Evolutionary conservation across 2,113 vertebrate genomes (phyloP), one percentile per base, ranked within the genome.

Genomic region (Rhinolophus ferrumequinum): DNA sequence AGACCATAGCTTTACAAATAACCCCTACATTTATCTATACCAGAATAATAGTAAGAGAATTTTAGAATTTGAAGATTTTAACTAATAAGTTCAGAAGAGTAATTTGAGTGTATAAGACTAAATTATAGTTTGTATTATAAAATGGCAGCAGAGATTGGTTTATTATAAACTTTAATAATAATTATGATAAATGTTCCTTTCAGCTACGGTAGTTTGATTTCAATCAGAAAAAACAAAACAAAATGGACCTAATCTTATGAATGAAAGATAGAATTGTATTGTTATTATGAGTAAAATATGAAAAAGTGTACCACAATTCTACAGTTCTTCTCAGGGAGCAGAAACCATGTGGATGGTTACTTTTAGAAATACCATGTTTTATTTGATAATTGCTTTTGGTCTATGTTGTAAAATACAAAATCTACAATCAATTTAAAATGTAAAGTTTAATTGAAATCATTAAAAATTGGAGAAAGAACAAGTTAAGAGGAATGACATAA

Each of bases 371-470:
- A 56, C 5, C 9, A 16, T 56, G 79, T 41, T 96, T 94, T 82
- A 44, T 86, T 90, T 38, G 0, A 30, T 86, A 90, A 90, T 86
- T 94, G 50, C 30, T 33, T 94, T 95, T 95, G 30, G 44, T 76
- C 33, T 41, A 38, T 81, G 3, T 66, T 70, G 50, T 75, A 15
- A 33, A 75, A 66, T 54, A 76, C 8, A 76, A 93, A 90, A 44
- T 83, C 24, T 88, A 38, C 10, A 80, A 18, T 90, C 22, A 80
- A 52, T 84, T 88, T 76, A 75, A 95, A 85, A 72, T 77, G 18
- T 47, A 70, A 97, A 88, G 26, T 86, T 95, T 88, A 79, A 93
- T 88, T 50, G 21, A 90, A 96, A 77, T 30, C 18, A 92, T 97
- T 85, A 82, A 96, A 91, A 77, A 93, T 64, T 75, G 35, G 50